Percentiles rank a stretch among this genome's conserved stretches.
phyloP scores from a whole-genome alignment of 2,888 invertebrate species.

The Plebejus argus region DNA sequence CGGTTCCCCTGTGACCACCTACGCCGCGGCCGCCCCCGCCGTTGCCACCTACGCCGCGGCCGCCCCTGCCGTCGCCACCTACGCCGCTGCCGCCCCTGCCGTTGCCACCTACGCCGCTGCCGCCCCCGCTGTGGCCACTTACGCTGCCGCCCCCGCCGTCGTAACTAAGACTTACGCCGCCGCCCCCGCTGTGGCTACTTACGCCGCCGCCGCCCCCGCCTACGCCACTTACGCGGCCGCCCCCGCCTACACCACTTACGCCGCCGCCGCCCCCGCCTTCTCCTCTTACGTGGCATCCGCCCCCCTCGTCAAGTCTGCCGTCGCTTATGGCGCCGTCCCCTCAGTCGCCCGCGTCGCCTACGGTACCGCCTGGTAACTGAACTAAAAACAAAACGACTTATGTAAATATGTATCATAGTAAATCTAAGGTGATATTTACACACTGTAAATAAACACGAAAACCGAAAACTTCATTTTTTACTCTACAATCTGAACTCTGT shows the following conservation, averaged over 20 bases:
- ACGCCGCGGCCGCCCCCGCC: slow-evolving; percentile 48
- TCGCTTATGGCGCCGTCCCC: slow-evolving; percentile 68
- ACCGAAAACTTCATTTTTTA: slow-evolving; percentile 19
- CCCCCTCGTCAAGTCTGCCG: slow-evolving; percentile 67
- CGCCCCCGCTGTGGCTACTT: slow-evolving; percentile 42
- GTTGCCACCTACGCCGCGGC: slow-evolving; percentile 49
- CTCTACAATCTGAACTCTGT: no score
- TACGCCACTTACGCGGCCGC: slow-evolving; percentile 47
- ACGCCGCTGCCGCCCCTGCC: slow-evolving; percentile 42
- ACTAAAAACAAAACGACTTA: slow-evolving; percentile 32
- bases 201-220: slow-evolving; percentile 41
- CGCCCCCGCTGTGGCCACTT: no score
- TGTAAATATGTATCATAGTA: slow-evolving; percentile 37
- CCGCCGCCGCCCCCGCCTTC: slow-evolving; percentile 37
- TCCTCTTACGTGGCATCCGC: slow-evolving; percentile 48
- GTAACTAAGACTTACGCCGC: slow-evolving; percentile 31
- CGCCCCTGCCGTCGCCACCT: slow-evolving; percentile 46
- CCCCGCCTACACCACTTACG: slow-evolving; percentile 46
- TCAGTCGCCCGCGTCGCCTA: slow-evolving; percentile 68
- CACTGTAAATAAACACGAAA: slow-evolving; percentile 11
- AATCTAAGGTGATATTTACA: slow-evolving; percentile 31
- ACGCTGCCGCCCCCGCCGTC: slow-evolving; percentile 33
- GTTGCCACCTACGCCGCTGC: no score
- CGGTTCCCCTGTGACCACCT: slow-evolving; percentile 43
- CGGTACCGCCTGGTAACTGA: slow-evolving; percentile 82